These are phyloP conservation scores for Mirounga angustirostris DNA, from an alignment of 2,113 vertebrate species.

Conservation along the genomic window DNA sequence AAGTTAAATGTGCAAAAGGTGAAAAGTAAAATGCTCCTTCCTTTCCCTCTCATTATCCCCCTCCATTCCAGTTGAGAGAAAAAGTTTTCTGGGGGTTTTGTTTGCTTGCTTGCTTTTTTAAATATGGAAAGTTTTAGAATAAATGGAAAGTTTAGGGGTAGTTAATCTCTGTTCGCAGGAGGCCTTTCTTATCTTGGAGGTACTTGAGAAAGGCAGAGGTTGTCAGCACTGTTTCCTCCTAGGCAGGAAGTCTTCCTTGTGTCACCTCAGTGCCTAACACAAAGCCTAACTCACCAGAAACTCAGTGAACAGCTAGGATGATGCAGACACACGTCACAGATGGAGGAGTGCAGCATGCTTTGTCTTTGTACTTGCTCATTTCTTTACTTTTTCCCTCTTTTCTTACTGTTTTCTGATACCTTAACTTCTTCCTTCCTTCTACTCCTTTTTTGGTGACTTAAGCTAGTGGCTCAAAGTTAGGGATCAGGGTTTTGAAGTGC, in stretches of 20 bases:
- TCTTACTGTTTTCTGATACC: background rate
- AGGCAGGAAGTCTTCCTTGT: background rate
- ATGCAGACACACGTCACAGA: background rate
- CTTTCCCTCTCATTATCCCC: background rate
- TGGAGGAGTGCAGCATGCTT: background rate
- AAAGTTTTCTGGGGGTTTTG: background rate
- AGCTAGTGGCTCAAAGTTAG: background rate
- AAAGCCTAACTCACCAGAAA: background rate
- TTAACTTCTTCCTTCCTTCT: background rate
- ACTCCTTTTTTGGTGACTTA: background rate
- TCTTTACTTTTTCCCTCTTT: background rate
- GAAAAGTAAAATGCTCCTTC: background rate
- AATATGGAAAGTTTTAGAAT: constrained; percentile 68
- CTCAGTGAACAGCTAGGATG: background rate
- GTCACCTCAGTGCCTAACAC: background rate
- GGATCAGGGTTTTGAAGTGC: background rate
- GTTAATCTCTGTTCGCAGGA: constrained; percentile 20
- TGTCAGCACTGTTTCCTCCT: background rate
- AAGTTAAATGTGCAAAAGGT: background rate
- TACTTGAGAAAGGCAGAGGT: background rate
- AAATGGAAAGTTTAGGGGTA: constrained; percentile 62
- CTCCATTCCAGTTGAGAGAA: background rate
- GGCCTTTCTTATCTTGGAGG: constrained; percentile 46
- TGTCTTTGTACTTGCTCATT: background rate
- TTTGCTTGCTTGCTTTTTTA: constrained; percentile 38